A percentile compares a stretch with the other conserved stretches of the same genome.
Conservation (phyloP, 2,113 vertebrate genomes). For the Semicossyphus pulcher region DNA sequence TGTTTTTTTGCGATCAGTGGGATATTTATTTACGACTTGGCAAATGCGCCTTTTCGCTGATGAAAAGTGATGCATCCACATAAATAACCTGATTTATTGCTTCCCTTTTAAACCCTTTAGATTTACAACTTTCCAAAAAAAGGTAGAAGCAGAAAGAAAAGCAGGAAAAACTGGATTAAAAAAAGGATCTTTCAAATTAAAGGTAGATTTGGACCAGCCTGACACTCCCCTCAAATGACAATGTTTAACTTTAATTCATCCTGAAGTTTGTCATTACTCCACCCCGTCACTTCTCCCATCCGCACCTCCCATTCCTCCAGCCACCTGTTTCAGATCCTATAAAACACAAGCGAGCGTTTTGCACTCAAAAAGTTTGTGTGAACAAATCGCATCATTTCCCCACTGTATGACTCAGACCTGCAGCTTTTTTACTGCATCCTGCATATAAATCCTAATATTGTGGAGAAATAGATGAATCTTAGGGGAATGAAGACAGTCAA, state of each 20-base stretch:
- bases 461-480: slow-evolving; percentile 21
- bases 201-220: slow-evolving; percentile 42
- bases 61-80: background rate
- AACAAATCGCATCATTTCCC: background rate
- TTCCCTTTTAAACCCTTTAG: slow-evolving; percentile 12
- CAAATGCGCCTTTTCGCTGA: background rate
- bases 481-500: slow-evolving; percentile 5
- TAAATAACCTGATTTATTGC: slow-evolving; percentile 12
- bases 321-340: slow-evolving; percentile 59
- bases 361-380: background rate
- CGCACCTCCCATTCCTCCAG: slow-evolving; percentile 44
- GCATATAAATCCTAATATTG: background rate
- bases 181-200: slow-evolving; percentile 40
- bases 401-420: background rate
- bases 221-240: slow-evolving; percentile 72
- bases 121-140: slow-evolving; percentile 15
- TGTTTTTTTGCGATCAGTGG: slow-evolving; percentile 27
- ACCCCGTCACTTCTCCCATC: slow-evolving; percentile 59
- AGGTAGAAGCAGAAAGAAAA: slow-evolving; percentile 9
- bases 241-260: slow-evolving; percentile 67
- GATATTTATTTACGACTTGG: slow-evolving; percentile 31
- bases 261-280: slow-evolving; percentile 69
- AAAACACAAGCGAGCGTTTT: slow-evolving; percentile 33
- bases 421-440: background rate
- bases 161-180: slow-evolving; percentile 21